Conservation (phyloP, 2,113 vertebrate species). For the Athene cunicularia region DNA sequence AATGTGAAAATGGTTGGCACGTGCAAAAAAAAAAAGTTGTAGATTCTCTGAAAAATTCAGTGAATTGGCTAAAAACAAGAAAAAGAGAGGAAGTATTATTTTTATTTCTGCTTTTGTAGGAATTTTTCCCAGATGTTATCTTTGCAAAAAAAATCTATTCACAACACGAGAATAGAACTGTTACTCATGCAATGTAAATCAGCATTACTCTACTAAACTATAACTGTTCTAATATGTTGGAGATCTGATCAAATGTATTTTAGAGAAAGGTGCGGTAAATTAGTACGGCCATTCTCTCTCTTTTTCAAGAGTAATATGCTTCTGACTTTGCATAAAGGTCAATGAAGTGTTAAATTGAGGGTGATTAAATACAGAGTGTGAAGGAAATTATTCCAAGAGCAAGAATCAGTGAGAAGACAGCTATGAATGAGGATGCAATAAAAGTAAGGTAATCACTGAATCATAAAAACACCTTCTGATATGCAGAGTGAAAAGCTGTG, state of each 20-base stretch:
- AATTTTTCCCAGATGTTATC: background rate
- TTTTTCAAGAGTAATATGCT: background rate
- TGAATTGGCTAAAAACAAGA: background rate
- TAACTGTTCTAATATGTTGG: background rate
- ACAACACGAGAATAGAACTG: background rate
- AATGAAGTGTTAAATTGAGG: slow-evolving; percentile 53
- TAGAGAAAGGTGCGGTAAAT: background rate
- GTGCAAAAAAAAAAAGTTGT: background rate
- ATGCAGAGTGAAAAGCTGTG: background rate
- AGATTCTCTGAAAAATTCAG: background rate
- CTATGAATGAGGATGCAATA: background rate
- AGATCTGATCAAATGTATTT: background rate
- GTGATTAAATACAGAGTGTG: background rate
- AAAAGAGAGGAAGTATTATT: background rate
- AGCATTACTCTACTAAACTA: background rate
- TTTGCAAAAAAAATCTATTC: background rate
- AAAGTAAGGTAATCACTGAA: background rate
- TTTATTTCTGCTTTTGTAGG: background rate
- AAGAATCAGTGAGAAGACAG: background rate
- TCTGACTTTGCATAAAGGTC: slow-evolving; percentile 37
- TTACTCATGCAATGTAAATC: background rate
- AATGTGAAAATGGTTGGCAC: background rate
- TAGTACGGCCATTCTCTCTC: background rate
- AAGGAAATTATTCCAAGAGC: background rate
- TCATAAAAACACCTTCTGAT: background rate